phyloP scores from a whole-genome alignment of 2,888 invertebrate species.

The Drosophila leonis region DNA sequence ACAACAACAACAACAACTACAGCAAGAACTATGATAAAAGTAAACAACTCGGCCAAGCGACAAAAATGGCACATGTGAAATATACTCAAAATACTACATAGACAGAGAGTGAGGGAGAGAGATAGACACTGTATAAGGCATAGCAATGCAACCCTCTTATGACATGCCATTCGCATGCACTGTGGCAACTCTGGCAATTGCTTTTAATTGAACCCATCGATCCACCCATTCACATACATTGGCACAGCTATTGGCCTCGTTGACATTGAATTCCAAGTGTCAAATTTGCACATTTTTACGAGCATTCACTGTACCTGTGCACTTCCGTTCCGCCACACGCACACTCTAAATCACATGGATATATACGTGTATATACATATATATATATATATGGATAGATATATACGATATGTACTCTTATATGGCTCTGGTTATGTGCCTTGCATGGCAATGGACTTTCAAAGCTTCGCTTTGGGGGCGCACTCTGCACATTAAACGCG shows the following conservation, averaged over 20 bases:
- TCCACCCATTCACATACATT: conserved; percentile 13
- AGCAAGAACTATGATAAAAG: conserved; percentile 43
- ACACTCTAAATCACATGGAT: neutral
- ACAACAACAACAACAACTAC: conserved; percentile 28
- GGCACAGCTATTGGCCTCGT: conserved; percentile 29
- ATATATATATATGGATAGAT: neutral
- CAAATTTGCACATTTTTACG: conserved; percentile 66
- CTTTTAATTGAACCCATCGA: conserved; percentile 47
- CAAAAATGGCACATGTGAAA: conserved; percentile 68
- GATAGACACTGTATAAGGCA: neutral
- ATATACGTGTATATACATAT: neutral
- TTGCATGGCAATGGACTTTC: conserved; percentile 65
- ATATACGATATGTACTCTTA: conserved; percentile 11
- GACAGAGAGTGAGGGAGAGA: neutral
- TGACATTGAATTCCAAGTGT: conserved; percentile 72
- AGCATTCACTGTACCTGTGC: conserved; percentile 68
- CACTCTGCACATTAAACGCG: conserved; percentile 47
- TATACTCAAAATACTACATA: conserved; percentile 33
- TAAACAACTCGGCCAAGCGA: conserved; percentile 67
- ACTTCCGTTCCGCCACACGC: conserved; percentile 45
- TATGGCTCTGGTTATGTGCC: conserved; percentile 39
- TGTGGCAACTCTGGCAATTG: conserved; percentile 31
- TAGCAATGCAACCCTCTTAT: neutral
- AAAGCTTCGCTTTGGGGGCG: conserved; percentile 36
- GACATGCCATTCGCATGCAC: conserved; percentile 11